phyloP scores from a whole-genome alignment of 2,113 vertebrate genomes.

The Cyprinodon brontotheroides region DNA sequence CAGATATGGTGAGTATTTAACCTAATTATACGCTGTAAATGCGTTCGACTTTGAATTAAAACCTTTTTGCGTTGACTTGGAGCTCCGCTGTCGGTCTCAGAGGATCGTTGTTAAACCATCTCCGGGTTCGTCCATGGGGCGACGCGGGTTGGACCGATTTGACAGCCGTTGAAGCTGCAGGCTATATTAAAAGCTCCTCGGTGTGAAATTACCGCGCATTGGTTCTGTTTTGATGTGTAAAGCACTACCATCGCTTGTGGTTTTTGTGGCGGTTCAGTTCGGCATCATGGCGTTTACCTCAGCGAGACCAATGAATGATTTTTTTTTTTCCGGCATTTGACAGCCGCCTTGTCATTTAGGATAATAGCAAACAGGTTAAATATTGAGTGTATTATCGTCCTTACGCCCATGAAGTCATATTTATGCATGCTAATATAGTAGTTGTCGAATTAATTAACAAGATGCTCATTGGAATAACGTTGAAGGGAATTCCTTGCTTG shows the following conservation, averaged over 20 bases:
- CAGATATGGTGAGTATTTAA: constrained; percentile 69
- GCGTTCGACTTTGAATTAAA: not conserved
- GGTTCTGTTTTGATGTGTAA: not conserved
- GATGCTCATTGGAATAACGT: too few species aligned
- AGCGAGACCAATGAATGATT: not conserved
- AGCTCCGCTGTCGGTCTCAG: fast-evolving
- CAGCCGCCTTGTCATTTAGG: not conserved
- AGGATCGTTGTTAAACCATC: not conserved
- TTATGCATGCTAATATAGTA: not conserved
- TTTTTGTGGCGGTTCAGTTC: constrained; percentile 21
- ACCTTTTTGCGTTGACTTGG: not conserved
- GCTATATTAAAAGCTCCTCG: not conserved
- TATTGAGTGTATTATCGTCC: not conserved
- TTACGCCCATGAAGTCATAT: not conserved
- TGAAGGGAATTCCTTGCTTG: too few species aligned
- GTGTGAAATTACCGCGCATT: not conserved
- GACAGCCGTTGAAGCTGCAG: not conserved
- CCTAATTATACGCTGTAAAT: not conserved
- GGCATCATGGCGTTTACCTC: constrained; percentile 48
- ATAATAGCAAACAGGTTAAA: not conserved
- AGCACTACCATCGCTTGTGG: not conserved
- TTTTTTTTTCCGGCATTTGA: not conserved
- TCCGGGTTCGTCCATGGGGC: not conserved
- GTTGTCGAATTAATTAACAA: not conserved
- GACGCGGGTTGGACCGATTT: not conserved